Evolutionary conservation across 2,888 invertebrate species (phyloP).

Genomic region (Drosophila percnosoma): DNA sequence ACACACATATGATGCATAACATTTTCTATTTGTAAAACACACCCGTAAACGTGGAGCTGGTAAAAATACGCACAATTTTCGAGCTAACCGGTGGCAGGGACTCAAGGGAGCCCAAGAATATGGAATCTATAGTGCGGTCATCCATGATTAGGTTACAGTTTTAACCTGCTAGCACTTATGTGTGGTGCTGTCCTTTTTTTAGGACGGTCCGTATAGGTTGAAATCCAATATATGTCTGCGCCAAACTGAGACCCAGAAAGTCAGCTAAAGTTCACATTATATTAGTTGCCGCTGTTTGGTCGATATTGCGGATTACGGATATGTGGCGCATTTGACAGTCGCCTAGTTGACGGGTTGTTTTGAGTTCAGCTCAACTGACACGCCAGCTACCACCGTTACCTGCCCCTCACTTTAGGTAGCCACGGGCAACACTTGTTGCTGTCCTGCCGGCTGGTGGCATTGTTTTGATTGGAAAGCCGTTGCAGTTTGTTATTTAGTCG

Average conservation of each 20-base stretch:
- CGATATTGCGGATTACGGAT: slow-evolving; percentile 63
- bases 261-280: slow-evolving; percentile 64
- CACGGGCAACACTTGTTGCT: slow-evolving; percentile 64
- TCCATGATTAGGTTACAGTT: slow-evolving; percentile 88
- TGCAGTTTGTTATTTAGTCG: slow-evolving; percentile 15
- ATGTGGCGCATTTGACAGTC: slow-evolving; percentile 76
- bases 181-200: slow-evolving; percentile 10
- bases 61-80: slow-evolving; percentile 98
- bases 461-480: slow-evolving; percentile 67
- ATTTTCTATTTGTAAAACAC: slow-evolving; percentile 61
- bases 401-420: slow-evolving; percentile 19
- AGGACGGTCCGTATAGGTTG: slow-evolving; percentile 54
- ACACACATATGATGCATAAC: slow-evolving; percentile 7
- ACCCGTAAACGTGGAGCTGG: slow-evolving; percentile 99
- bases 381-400: slow-evolving; percentile 19
- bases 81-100: slow-evolving; percentile 97
- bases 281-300: slow-evolving; percentile 68
- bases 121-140: slow-evolving; percentile 94
- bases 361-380: slow-evolving; percentile 65
- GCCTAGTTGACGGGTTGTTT: slow-evolving; percentile 77
- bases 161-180: neutral
- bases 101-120: slow-evolving; percentile 94
- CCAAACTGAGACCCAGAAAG: slow-evolving; percentile 67
- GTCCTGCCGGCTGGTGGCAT: slow-evolving; percentile 17
- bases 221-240: slow-evolving; percentile 64